These are phyloP conservation scores for Meriones psammophilus DNA, from an alignment of 2,797 vertebrate species.

Conservation along the genomic window DNA sequence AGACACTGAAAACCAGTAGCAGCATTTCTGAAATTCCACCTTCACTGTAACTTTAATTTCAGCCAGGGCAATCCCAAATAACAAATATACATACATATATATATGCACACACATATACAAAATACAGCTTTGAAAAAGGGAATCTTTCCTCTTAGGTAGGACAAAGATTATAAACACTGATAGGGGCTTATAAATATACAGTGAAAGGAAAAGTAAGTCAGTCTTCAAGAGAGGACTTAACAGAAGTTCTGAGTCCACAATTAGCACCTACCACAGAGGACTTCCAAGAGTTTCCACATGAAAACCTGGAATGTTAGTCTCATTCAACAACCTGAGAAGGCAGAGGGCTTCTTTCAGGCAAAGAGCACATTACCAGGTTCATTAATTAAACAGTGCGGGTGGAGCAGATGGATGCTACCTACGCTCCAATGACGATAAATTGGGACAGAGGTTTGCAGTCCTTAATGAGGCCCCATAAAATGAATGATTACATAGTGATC, in stretches of 20 bases:
- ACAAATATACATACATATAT: not conserved
- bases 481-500: conserved; percentile 93
- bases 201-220: conserved; percentile 74
- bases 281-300: conserved; percentile 81
- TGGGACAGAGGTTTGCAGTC: conserved; percentile 93
- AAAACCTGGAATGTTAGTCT: conserved; percentile 88
- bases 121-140: not conserved
- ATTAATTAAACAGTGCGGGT: conserved; percentile 98
- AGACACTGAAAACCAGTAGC: conserved; percentile 5
- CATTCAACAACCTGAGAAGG: conserved; percentile 94
- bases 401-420: conserved; percentile 99
- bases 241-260: conserved; percentile 84
- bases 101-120: not conserved
- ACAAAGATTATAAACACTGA: conserved; percentile 52
- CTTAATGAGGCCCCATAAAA: conserved; percentile 91
- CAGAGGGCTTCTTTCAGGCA: conserved; percentile 92
- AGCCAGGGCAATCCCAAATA: conserved; percentile 45
- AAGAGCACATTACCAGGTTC: conserved; percentile 94
- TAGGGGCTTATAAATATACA: conserved; percentile 23
- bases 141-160: not conserved
- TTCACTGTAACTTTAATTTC: conserved; percentile 66
- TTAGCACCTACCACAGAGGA: conserved; percentile 75
- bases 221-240: conserved; percentile 67
- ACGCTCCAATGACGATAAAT: conserved; percentile 95
- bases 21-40: conserved; percentile 14